Conservation (phyloP, 1,140 invertebrate genomes). For the Triops longicaudatus region DNA sequence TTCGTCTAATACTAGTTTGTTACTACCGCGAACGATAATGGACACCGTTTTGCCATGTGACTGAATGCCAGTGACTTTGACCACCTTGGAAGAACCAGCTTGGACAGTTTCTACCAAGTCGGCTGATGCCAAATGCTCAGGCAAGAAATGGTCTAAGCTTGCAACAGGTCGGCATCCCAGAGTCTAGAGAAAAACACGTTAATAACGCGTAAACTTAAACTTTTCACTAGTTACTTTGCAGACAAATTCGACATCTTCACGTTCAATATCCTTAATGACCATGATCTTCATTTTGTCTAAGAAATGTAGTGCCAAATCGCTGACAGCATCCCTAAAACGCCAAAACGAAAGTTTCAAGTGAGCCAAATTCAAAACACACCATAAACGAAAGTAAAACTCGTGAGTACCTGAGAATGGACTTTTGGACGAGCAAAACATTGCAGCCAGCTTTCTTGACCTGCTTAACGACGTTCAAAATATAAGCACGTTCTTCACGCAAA, state of each 20-base stretch:
- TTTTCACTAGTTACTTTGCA: slow-evolving; percentile 59
- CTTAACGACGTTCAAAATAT: slow-evolving; percentile 98
- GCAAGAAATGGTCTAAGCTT: slow-evolving; percentile 92
- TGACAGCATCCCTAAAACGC: slow-evolving; percentile 74
- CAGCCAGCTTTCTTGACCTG: slow-evolving; percentile 98
- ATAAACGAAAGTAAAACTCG: slow-evolving; percentile 17
- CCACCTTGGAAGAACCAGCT: slow-evolving; percentile 81
- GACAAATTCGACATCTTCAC: slow-evolving; percentile 95
- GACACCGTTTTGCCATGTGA: slow-evolving; percentile 85
- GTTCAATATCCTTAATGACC: slow-evolving; percentile 95
- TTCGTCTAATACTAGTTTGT: slow-evolving; percentile 90
- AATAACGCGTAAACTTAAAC: not conserved
- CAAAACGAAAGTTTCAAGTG: slow-evolving; percentile 29
- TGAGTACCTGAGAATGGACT: slow-evolving; percentile 83
- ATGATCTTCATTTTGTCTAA: slow-evolving; percentile 98
- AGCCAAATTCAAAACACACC: slow-evolving; percentile 31
- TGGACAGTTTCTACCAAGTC: slow-evolving; percentile 92
- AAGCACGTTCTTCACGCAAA: slow-evolving; percentile 93
- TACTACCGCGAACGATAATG: slow-evolving; percentile 90
- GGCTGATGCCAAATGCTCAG: slow-evolving; percentile 83
- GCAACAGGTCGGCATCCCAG: slow-evolving; percentile 92
- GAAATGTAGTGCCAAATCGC: slow-evolving; percentile 94
- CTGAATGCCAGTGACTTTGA: slow-evolving; percentile 87
- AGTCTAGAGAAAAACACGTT: slow-evolving; percentile 46
- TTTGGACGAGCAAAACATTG: slow-evolving; percentile 96